A percentile compares a stretch with the other conserved stretches of the same genome.
phyloP scores from a whole-genome alignment of 2,888 invertebrate genomes.

The Ochropleura leucogaster region DNA sequence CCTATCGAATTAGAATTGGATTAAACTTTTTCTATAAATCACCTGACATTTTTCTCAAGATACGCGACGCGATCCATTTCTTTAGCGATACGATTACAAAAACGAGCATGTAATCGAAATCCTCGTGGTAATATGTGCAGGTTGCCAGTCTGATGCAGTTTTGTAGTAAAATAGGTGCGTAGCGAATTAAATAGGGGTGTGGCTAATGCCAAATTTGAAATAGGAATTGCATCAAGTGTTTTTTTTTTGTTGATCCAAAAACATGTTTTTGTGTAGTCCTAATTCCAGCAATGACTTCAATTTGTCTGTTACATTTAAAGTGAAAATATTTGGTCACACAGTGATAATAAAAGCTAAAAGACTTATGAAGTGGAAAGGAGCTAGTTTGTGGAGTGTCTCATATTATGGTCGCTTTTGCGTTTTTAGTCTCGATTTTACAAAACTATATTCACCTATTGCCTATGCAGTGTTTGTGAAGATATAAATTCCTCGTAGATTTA shows the following conservation, averaged over 20 bases:
- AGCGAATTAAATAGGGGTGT: slow-evolving; percentile 45
- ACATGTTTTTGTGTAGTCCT: background rate
- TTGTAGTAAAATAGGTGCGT: slow-evolving; percentile 43
- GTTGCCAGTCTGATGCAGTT: slow-evolving; percentile 47
- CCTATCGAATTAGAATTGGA: slow-evolving; percentile 10
- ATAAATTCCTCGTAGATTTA: slow-evolving; percentile 13
- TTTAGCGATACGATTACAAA: slow-evolving; percentile 33
- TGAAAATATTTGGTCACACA: background rate
- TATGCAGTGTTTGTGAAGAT: background rate
- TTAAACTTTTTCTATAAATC: slow-evolving; percentile 15
- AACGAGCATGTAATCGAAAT: slow-evolving; percentile 75
- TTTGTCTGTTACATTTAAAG: background rate
- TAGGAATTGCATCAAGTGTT: background rate
- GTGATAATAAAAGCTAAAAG: background rate
- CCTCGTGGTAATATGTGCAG: slow-evolving; percentile 76
- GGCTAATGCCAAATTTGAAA: slow-evolving; percentile 49
- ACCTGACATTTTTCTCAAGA: slow-evolving; percentile 45
- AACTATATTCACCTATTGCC: background rate
- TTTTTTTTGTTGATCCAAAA: background rate
- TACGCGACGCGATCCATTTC: slow-evolving; percentile 1
- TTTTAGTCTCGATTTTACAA: background rate
- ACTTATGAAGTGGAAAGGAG: background rate
- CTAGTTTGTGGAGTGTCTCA: no score
- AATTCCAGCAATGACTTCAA: background rate
- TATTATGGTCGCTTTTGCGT: background rate